Evolutionary conservation across 2,113 vertebrate species (phyloP), one percentile per base, ranked within the genome.

Genomic region (Myotis davidii): DNA sequence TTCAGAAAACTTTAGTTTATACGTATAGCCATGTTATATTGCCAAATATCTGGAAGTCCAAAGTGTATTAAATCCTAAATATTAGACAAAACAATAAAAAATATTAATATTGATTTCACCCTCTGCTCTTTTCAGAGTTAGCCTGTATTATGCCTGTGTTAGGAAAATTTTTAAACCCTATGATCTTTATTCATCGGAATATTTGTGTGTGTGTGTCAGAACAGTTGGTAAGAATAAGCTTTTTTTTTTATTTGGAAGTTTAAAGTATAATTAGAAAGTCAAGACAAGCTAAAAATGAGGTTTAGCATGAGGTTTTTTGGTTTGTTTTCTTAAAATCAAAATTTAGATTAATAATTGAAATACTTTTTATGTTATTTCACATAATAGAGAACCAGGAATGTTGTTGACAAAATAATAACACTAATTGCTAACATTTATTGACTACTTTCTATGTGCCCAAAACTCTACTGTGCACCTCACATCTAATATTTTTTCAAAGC

Each of bases 231-330:
- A 82, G n/a, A 93, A 86, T 86, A 93, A 74, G 77, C 20, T 78
- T 89, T 34, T 73, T 87, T 42, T 52, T 89, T 96, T 42, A 42
- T 42, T 42, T 96, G 77, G 45, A 90, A 94, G 48, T 96, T 95
- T 85, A 79, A 96, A 85, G 52, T 97, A 73, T 79, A 95, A 69
- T 88, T 85, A 91, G 67, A 85, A 93, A 95, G 88, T 84, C 34
- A 96, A 88, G 85, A 91, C 65, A 95, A 94, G 54, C 67, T 90
- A 85, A 27, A 94, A 96, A 81, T 94, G 79, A 96, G 34, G 29
- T 87, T 95, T 94, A 91, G 69, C 54, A 29, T 95, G 91, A 79
- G 25, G 16, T 32, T 48, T 45, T 74, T 12, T 29, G 25, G 23
- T 73, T 27, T 34, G 6, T 88, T 89, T 94, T 90, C 76, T 64